phyloP scores from a whole-genome alignment of 2,888 invertebrate genomes.

The Drosophila maculinotata region DNA sequence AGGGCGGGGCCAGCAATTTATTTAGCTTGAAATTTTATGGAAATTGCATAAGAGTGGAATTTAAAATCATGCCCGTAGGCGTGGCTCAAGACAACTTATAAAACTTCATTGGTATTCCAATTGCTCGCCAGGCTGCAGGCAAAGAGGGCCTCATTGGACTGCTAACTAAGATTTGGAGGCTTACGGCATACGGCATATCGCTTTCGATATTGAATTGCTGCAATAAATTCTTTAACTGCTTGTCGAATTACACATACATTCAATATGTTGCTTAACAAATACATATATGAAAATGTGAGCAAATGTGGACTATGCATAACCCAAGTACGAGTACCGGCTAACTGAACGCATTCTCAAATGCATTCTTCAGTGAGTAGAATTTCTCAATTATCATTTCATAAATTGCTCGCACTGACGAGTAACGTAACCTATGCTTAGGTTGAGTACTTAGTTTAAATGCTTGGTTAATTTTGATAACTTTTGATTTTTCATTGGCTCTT shows the following conservation, averaged over 20 bases:
- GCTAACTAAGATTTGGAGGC: neutral
- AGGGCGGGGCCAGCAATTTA: conserved; percentile 3
- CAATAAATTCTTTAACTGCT: conserved; percentile 12
- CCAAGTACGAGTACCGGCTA: neutral
- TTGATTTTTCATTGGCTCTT: conserved; percentile 13
- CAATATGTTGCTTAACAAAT: conserved; percentile 7
- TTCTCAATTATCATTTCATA: conserved; percentile 2
- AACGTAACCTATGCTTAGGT: neutral
- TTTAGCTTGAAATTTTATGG: neutral
- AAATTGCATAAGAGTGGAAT: neutral
- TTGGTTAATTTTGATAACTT: conserved; percentile 14
- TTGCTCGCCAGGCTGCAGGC: neutral
- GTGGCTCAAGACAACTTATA: neutral
- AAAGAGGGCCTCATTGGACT: neutral
- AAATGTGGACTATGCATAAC: conserved; percentile 1
- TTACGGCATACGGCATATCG: neutral
- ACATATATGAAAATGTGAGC: conserved; percentile 13
- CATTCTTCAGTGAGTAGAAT: neutral
- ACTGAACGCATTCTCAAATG: neutral
- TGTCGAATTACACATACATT: conserved; percentile 10
- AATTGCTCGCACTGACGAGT: conserved; percentile 1
- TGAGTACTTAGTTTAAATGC: conserved; percentile 10
- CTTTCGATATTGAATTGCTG: conserved; percentile 1
- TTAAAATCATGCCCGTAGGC: neutral
- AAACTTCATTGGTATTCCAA: neutral